These are phyloP conservation scores for Myopa tessellatipennis DNA, from an alignment of 2,888 invertebrate genomes.

Conservation along the genomic window DNA sequence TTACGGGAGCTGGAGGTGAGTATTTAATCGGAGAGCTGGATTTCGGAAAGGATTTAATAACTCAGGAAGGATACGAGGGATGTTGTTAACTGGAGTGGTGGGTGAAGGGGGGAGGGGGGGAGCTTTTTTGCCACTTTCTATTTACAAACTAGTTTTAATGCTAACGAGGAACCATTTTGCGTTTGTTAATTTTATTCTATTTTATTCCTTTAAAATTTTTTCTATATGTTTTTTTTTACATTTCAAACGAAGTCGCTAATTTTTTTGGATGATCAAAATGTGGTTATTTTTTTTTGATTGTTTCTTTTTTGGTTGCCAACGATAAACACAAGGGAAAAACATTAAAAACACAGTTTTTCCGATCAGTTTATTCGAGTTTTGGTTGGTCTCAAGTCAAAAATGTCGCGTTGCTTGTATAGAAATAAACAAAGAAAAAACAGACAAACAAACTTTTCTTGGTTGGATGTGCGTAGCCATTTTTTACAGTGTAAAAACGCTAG, in stretches of 20 bases:
- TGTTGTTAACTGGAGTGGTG: not conserved
- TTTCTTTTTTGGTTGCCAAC: constrained; percentile 36
- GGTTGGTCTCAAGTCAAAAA: too few species aligned
- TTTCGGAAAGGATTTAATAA: too few species aligned
- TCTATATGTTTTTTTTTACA: constrained; percentile 44
- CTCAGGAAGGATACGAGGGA: not conserved
- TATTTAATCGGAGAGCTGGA: too few species aligned
- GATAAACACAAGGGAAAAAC: constrained; percentile 45
- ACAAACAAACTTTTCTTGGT: too few species aligned
- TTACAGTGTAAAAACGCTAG: constrained; percentile 7
- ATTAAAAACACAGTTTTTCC: not conserved
- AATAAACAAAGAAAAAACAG: too few species aligned
- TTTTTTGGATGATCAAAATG: constrained; percentile 47
- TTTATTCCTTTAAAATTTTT: constrained; percentile 24
- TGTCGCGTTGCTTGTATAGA: too few species aligned
- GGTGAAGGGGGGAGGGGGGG: not conserved
- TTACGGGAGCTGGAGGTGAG: not conserved
- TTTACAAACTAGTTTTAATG: constrained; percentile 57
- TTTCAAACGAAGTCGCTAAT: not conserved
- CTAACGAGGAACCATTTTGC: constrained; percentile 62
- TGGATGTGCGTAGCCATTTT: not conserved
- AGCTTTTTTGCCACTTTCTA: constrained; percentile 44
- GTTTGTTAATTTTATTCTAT: constrained; percentile 45
- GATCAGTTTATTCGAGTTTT: too few species aligned
- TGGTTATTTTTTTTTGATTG: constrained; percentile 24